phyloP scores from a whole-genome alignment of 2,113 vertebrate genomes.

The Dasyprocta punctata region DNA sequence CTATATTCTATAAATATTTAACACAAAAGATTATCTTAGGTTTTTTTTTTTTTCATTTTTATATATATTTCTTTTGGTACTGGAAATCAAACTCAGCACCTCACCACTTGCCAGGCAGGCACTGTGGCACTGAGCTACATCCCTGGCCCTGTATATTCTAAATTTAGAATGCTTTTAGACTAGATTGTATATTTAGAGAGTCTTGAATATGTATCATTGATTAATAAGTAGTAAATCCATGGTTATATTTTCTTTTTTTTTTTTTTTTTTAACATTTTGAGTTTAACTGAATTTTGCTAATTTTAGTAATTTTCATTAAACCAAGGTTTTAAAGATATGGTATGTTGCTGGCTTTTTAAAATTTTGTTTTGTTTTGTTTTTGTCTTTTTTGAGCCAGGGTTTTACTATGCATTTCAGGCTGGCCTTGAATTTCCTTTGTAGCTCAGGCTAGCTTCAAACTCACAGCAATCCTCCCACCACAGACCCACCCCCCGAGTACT shows the following conservation, averaged over 20 bases:
- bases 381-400: not conserved
- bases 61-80: no score
- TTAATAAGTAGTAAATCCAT: not conserved
- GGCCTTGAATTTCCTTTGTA: not conserved
- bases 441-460: not conserved
- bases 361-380: not conserved
- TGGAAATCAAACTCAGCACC: no score
- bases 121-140: no score
- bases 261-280: not conserved
- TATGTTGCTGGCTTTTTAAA: not conserved
- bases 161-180: not conserved
- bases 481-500: not conserved
- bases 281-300: not conserved
- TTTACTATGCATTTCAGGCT: not conserved
- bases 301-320: constrained; percentile 31
- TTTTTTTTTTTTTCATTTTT: no score
- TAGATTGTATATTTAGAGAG: not conserved
- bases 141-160: not conserved
- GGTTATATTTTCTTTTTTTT: not conserved
- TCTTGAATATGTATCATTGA: not conserved
- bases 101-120: no score
- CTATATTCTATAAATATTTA: constrained; percentile 4
- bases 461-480: not conserved
- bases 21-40: not conserved
- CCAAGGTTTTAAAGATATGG: not conserved